These are phyloP conservation scores for Dascillus cervinus DNA, from an alignment of 2,888 invertebrate species.

Conservation along the genomic window DNA sequence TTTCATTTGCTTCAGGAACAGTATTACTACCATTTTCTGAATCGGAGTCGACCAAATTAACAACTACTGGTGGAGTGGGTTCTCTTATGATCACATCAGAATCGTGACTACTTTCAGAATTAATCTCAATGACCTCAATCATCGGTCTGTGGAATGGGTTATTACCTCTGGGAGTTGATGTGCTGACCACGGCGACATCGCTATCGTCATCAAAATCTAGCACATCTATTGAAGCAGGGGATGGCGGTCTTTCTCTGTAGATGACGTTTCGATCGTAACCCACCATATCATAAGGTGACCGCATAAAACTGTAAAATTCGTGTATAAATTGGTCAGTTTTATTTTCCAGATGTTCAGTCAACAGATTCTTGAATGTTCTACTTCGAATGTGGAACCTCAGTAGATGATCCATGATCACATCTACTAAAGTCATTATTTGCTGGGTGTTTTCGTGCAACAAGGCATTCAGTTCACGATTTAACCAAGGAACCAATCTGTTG, in stretches of 20 bases:
- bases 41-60: constrained; percentile 21
- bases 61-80: constrained; percentile 24
- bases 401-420: constrained; percentile 62
- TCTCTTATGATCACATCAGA: constrained; percentile 29
- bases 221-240: constrained; percentile 21
- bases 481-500: constrained; percentile 79
- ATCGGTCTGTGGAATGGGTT: constrained; percentile 19
- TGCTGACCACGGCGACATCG: constrained; percentile 35
- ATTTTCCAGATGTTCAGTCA: constrained; percentile 61
- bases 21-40: constrained; percentile 10
- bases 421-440: constrained; percentile 56
- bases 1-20: constrained; percentile 5
- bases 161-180: constrained; percentile 11
- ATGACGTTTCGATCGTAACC: constrained; percentile 70
- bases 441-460: constrained; percentile 59
- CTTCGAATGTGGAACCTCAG: constrained; percentile 59
- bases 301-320: constrained; percentile 79
- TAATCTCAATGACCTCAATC: constrained; percentile 25
- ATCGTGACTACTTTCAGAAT: constrained; percentile 25
- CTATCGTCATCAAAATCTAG: constrained; percentile 35
- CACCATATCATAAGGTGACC: constrained; percentile 78
- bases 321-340: constrained; percentile 83
- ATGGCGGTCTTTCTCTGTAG: constrained; percentile 45
- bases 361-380: constrained; percentile 59
- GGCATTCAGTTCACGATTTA: constrained; percentile 77